These are phyloP conservation scores for Meiosimyza decipiens DNA, from an alignment of 2,888 invertebrate species.

Conservation along the genomic window DNA sequence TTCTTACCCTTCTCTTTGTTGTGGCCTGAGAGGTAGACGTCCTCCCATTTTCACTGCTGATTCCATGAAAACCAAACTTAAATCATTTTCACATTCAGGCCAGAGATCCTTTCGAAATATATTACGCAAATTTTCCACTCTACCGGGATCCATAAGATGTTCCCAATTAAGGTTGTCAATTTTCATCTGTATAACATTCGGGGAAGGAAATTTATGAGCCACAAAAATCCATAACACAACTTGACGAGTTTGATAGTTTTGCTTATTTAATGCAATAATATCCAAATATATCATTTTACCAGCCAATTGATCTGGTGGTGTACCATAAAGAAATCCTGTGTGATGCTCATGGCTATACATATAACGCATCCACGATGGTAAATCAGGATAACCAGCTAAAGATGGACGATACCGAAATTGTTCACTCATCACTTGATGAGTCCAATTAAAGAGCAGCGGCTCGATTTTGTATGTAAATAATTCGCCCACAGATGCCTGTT, in stretches of 20 bases:
- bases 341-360: constrained; percentile 82
- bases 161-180: constrained; percentile 91
- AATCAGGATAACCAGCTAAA: constrained; percentile 80
- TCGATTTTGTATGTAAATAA: constrained; percentile 83
- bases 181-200: constrained; percentile 85
- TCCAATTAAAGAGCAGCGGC: constrained; percentile 85
- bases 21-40: constrained; percentile 82
- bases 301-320: constrained; percentile 75
- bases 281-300: constrained; percentile 73
- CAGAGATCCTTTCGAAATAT: constrained; percentile 83
- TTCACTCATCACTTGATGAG: constrained; percentile 65
- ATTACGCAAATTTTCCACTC: constrained; percentile 80
- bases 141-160: constrained; percentile 80
- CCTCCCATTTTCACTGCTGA: constrained; percentile 89
- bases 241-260: constrained; percentile 80
- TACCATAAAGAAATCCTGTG: constrained; percentile 86
- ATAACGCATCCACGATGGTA: constrained; percentile 88
- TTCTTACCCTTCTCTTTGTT: constrained; percentile 82
- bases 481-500: constrained; percentile 70
- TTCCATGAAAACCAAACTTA: constrained; percentile 85
- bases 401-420: constrained; percentile 76
- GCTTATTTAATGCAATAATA: constrained; percentile 80
- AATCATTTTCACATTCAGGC: constrained; percentile 78
- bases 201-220: constrained; percentile 75
- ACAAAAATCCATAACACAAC: constrained; percentile 74